Conservation (phyloP, 2,797 vertebrate genomes). For the Pantherophis alleghaniensis region DNA sequence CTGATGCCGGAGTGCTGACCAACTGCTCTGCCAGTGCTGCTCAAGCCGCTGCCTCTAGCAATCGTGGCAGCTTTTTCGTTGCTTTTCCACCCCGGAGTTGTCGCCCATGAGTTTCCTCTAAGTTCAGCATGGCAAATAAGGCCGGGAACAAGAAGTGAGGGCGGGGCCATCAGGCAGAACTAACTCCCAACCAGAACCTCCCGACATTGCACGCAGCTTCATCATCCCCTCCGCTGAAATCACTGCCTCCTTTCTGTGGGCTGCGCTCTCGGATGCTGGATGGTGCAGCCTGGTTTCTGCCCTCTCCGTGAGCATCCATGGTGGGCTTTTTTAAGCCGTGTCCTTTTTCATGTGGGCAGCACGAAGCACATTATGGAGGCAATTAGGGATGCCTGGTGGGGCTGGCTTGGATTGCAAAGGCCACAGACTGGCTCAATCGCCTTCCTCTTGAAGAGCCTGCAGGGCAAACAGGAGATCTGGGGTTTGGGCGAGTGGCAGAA, state of each 20-base stretch:
- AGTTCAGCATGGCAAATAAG: not conserved
- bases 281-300: not conserved
- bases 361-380: not conserved
- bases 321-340: not conserved
- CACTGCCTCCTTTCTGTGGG: not conserved
- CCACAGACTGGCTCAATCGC: not conserved
- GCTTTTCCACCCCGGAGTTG: not conserved
- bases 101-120: not conserved
- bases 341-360: not conserved
- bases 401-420: not conserved
- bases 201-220: not conserved
- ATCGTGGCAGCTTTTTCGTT: too few species aligned
- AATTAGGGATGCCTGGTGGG: not conserved
- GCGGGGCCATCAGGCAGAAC: conserved; percentile 48
- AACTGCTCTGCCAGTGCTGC: too few species aligned
- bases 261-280: not conserved
- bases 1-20: too few species aligned
- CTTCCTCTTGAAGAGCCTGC: not conserved
- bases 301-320: not conserved
- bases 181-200: conserved; percentile 1
- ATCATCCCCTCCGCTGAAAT: not conserved
- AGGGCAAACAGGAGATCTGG: not conserved
- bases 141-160: not conserved
- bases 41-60: too few species aligned
- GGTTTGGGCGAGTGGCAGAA: not conserved